Base-by-base conservation (phyloP, 37 sponge, comb jelly and placozoan species). In the Eunapius fragilis region DNA sequence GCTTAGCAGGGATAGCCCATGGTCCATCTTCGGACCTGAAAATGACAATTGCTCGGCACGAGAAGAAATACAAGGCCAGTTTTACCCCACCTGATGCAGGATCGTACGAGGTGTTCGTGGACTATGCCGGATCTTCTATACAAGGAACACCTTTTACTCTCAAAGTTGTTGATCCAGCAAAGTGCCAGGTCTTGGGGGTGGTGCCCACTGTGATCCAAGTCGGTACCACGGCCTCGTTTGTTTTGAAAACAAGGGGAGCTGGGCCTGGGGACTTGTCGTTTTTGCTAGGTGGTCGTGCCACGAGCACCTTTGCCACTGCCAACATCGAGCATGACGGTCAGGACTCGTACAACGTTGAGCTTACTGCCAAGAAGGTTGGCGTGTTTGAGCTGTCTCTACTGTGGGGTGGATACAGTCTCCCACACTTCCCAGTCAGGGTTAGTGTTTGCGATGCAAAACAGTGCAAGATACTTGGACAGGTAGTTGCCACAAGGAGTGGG, bases 1-100 rank as follows among this genome's bases (percentile, higher is more conserved):
- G 76, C 10, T 33, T 95, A 3, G 25, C 32, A 28, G 82, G 82
- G 9, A 70, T 84, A 36, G 92, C 90, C 0, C 89, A 92, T 31
- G 95, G 95, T 25, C 95, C 95, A 7, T 68, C 76, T 3, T 82
- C 87, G 13, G 95, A 95, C 72, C 86, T 90, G 24, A 87, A 80
- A 31, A 72, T 87, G 24, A 79, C 87, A 10, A 34, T 71, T 6
- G 80, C 67, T 10, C 73, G 70, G 10, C 72, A 45, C 4, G 85
- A 79, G 11, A 87, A 76, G 3, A 37, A 27, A 0, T 85, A 75
- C 48, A 69, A 35, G 25, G 86, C 87, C 31, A 81, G 83, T 68
- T 94, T 94, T 77, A 80, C 87, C 26, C 94, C 94, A 5, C 85
- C 87, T 67, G 90, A 89, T n/a, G 82, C 93, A 24, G 97, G 97